Conservation (phyloP, 2,888 invertebrate genomes). For the Leptinotarsa juncta region DNA sequence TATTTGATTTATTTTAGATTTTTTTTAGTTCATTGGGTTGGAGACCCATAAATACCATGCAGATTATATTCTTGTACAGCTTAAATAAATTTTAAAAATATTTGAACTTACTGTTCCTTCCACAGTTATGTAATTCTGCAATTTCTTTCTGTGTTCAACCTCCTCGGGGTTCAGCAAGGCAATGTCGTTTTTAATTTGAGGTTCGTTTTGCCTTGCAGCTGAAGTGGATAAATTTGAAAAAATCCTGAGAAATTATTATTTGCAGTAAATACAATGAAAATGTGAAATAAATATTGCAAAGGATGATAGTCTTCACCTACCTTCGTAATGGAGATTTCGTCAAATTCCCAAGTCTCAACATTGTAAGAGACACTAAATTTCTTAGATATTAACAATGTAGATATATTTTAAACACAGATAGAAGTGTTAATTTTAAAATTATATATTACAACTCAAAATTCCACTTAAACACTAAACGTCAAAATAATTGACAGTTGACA, state of each 20-base stretch:
- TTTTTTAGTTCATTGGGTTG: background rate
- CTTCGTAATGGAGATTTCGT: constrained; percentile 1
- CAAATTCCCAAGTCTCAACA: background rate
- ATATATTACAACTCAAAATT: no score
- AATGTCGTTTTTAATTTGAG: constrained; percentile 66
- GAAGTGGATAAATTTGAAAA: constrained; percentile 51
- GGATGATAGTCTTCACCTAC: background rate
- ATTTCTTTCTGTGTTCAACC: constrained; percentile 64
- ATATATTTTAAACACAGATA: no score
- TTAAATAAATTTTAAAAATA: background rate
- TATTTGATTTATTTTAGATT: background rate
- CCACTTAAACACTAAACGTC: no score
- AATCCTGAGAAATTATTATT: background rate
- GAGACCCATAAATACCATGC: no score
- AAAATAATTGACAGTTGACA: no score
- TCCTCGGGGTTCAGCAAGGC: constrained; percentile 69
- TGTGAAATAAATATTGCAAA: background rate
- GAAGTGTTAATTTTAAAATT: no score
- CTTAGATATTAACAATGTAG: no score
- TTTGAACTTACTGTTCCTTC: constrained; percentile 67
- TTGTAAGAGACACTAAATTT: background rate
- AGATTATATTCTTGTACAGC: no score
- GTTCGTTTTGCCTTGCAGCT: constrained; percentile 53
- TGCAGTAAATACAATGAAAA: background rate
- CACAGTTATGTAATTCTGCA: constrained; percentile 71